phyloP scores from a whole-genome alignment of 2,888 invertebrate species.

The Heliconius ismenius region DNA sequence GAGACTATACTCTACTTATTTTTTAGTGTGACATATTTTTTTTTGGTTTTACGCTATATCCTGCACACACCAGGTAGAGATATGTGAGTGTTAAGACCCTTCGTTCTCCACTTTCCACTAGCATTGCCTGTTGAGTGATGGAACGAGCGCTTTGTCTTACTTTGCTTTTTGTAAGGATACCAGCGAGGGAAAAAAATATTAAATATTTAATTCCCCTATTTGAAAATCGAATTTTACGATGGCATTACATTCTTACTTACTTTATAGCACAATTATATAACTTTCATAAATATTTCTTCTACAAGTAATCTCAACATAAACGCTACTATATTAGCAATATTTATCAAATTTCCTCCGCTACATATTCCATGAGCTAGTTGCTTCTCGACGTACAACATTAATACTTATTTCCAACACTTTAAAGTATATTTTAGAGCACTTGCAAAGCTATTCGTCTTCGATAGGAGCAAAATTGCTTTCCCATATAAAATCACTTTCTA shows the following conservation, averaged over 20 bases:
- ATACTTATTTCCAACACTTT: background rate
- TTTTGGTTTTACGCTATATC: background rate
- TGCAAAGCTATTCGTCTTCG: background rate
- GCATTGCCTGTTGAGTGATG: background rate
- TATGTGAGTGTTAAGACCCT: background rate
- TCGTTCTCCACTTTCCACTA: background rate
- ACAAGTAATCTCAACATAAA: background rate
- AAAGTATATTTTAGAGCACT: background rate
- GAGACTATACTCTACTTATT: too few species aligned
- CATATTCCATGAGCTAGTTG: background rate
- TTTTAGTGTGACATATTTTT: background rate
- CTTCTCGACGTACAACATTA: background rate
- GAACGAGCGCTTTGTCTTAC: too few species aligned
- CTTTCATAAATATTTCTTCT: background rate
- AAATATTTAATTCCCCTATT: too few species aligned
- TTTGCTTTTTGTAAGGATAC: too few species aligned
- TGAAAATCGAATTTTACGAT: background rate
- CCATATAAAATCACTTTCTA: constrained; percentile 65
- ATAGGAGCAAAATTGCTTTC: constrained; percentile 58
- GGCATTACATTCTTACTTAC: background rate
- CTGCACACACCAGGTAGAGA: background rate
- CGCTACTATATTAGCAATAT: background rate
- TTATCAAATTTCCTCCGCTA: constrained; percentile 4
- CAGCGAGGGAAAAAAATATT: too few species aligned
- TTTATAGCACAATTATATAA: background rate